phyloP scores from a whole-genome alignment of 2,888 invertebrate genomes.

The Netelia fuscicornis region DNA sequence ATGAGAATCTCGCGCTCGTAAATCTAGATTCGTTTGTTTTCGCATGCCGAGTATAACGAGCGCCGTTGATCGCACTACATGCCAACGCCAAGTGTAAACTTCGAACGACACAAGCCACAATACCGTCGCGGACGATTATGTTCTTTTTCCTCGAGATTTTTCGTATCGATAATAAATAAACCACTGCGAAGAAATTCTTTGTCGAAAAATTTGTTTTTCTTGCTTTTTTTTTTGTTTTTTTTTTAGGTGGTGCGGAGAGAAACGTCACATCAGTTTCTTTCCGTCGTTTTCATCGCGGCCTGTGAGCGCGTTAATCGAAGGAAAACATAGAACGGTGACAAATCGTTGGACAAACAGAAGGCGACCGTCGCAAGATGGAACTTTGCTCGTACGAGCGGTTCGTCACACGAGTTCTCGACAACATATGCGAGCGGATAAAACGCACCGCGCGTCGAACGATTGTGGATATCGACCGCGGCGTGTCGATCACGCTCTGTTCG shows the following conservation, averaged over 20 bases:
- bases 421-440: not conserved
- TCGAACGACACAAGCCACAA: slow-evolving; percentile 25
- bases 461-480: slow-evolving; percentile 12
- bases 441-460: slow-evolving; percentile 10
- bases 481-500: slow-evolving; percentile 44
- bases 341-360: slow-evolving; percentile 60
- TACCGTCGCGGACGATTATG: not conserved
- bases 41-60: slow-evolving; percentile 23
- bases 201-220: slow-evolving; percentile 18
- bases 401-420: not conserved
- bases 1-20: slow-evolving; percentile 30
- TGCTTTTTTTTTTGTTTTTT: not conserved
- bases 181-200: slow-evolving; percentile 16
- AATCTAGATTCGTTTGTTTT: slow-evolving; percentile 56
- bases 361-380: slow-evolving; percentile 28
- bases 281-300: slow-evolving; percentile 45
- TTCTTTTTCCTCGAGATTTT: slow-evolving; percentile 26
- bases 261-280: not conserved
- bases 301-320: slow-evolving; percentile 60
- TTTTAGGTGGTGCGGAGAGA: slow-evolving; percentile 20
- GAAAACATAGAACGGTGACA: slow-evolving; percentile 63
- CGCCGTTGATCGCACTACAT: slow-evolving; percentile 4
- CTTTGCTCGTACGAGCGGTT: slow-evolving; percentile 32
- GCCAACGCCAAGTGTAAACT: slow-evolving; percentile 30
- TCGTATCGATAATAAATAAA: slow-evolving; percentile 31